These are phyloP conservation scores for Saturnia japonica DNA, from an alignment of 2,888 invertebrate genomes.

Conservation along the genomic window DNA sequence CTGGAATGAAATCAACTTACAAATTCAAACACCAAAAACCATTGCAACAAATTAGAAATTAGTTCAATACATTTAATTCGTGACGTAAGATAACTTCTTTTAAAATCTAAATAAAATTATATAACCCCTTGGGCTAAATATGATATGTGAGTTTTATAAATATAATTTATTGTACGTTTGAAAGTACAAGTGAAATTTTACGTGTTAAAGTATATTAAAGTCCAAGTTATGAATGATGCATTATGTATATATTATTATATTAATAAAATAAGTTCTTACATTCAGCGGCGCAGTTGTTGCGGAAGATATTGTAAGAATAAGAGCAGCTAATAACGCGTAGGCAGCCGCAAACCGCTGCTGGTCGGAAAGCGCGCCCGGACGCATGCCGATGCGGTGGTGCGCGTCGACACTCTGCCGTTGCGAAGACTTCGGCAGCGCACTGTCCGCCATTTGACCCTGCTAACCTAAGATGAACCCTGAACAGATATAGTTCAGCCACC, in stretches of 20 bases:
- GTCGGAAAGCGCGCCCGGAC: conserved; percentile 44
- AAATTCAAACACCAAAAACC: not conserved
- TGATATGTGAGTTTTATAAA: not conserved
- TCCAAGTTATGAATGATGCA: too few relatives aligned
- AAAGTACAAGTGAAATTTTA: not conserved
- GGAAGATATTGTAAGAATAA: conserved; percentile 5
- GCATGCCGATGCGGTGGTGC: conserved; percentile 66
- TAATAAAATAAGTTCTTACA: conserved; percentile 3
- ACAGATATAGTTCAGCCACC: conserved; percentile 78
- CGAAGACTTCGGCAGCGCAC: conserved; percentile 46
- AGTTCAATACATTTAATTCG: not conserved
- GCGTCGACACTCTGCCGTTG: conserved; percentile 58
- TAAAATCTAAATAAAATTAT: not conserved
- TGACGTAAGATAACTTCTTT: not conserved
- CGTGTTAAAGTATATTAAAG: not conserved
- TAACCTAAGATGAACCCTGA: conserved; percentile 67
- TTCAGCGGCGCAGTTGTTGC: not conserved
- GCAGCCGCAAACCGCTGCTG: conserved; percentile 30
- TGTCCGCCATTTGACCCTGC: conserved; percentile 68
- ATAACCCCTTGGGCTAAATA: not conserved
- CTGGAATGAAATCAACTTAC: conserved; percentile 28
- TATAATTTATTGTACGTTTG: not conserved
- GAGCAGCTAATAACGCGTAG: not conserved
- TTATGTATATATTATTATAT: not conserved
- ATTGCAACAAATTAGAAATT: not conserved